These are phyloP conservation scores for Epistrophe grossulariae DNA, from an alignment of 2,888 invertebrate species.

Conservation along the genomic window DNA sequence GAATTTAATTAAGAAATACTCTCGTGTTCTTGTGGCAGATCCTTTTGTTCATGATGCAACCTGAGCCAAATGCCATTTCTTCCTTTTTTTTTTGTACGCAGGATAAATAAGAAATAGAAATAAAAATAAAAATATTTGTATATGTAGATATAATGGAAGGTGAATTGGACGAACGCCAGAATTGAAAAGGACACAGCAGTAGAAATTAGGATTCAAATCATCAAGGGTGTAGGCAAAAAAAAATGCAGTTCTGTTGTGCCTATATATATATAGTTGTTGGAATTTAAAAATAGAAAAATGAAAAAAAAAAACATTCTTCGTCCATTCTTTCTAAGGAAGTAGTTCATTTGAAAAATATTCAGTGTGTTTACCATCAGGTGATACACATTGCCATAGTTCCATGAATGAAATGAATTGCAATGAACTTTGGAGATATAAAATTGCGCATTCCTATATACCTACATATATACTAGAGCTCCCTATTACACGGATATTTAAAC, in stretches of 20 bases:
- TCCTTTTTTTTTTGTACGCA: background rate
- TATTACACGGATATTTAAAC: no score
- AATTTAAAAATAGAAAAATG: background rate
- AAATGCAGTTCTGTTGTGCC: conserved; percentile 35
- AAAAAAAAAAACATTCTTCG: background rate
- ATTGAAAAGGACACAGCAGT: conserved; percentile 42
- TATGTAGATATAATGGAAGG: conserved; percentile 37
- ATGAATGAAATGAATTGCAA: conserved; percentile 21
- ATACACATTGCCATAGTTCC: background rate
- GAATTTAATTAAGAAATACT: conserved; percentile 73
- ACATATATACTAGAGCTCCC: no score
- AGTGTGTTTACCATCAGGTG: conserved; percentile 1
- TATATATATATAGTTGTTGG: background rate
- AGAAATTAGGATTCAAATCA: conserved; percentile 63
- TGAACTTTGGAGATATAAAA: background rate
- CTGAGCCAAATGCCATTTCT: background rate
- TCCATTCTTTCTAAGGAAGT: background rate
- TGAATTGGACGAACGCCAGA: conserved; percentile 33
- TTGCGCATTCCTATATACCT: background rate
- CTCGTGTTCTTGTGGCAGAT: conserved; percentile 57
- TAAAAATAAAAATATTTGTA: conserved; percentile 6
- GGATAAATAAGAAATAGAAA: conserved; percentile 13
- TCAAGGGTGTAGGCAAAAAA: background rate
- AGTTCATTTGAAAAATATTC: conserved; percentile 26
- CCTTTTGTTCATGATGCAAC: conserved; percentile 7